phyloP scores from a whole-genome alignment of 2,888 invertebrate species.

The Halocaridina rubra region DNA sequence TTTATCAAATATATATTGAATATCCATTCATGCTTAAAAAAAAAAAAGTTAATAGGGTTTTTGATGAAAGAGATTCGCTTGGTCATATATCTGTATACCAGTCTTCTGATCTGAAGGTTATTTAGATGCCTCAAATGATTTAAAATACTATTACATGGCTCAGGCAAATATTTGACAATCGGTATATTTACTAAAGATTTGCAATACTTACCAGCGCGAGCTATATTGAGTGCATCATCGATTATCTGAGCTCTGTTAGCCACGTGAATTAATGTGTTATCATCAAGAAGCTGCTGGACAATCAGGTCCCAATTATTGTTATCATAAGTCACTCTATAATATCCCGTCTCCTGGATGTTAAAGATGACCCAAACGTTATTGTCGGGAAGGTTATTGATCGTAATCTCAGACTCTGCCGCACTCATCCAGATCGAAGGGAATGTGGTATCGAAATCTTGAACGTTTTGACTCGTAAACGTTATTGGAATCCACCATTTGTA shows the following conservation, averaged over 20 bases:
- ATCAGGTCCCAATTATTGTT: slow-evolving; percentile 81
- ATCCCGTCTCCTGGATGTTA: slow-evolving; percentile 85
- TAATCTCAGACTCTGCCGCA: slow-evolving; percentile 66
- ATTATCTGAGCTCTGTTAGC: slow-evolving; percentile 89
- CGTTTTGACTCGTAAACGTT: slow-evolving; percentile 72
- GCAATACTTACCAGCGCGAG: slow-evolving; percentile 31
- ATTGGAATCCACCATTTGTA: slow-evolving; percentile 75
- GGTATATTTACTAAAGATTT: no score
- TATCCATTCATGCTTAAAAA: no score
- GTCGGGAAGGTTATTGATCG: slow-evolving; percentile 33
- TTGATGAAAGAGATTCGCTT: no score
- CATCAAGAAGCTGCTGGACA: slow-evolving; percentile 75
- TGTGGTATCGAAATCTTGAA: slow-evolving; percentile 72
- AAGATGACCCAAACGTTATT: slow-evolving; percentile 77
- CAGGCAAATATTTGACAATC: no score
- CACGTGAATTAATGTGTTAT: slow-evolving; percentile 77
- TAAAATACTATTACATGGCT: no score
- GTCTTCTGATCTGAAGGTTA: no score
- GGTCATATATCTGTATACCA: no score
- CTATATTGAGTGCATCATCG: slow-evolving; percentile 74
- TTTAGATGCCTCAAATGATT: no score
- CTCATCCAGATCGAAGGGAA: slow-evolving; percentile 73
- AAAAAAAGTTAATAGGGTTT: no score
- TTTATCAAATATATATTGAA: no score
- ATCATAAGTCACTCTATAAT: slow-evolving; percentile 80